phyloP scores from a whole-genome alignment of 2,888 invertebrate species.

The Lithophane leautieri region DNA sequence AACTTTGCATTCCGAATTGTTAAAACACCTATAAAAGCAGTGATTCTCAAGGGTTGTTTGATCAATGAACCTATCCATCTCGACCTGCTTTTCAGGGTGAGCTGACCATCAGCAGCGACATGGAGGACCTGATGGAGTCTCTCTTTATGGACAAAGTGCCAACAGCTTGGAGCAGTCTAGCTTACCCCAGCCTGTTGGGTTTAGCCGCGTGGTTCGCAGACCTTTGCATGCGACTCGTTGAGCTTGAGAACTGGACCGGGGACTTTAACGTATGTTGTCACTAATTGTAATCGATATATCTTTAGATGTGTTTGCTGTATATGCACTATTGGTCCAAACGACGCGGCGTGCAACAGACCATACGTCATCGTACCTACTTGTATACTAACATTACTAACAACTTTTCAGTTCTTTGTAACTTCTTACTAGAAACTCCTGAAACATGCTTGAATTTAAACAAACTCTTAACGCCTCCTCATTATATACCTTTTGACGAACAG shows the following conservation, averaged over 20 bases:
- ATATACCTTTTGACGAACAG: not conserved
- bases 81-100: conserved; percentile 92
- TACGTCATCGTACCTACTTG: not conserved
- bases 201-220: conserved; percentile 97
- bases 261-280: conserved; percentile 92
- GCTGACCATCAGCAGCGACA: conserved; percentile 97
- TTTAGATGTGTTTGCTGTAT: not conserved
- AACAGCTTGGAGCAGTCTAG: conserved; percentile 95
- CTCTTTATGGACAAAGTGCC: conserved; percentile 98
- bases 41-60: not conserved
- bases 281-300: not conserved
- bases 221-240: conserved; percentile 94
- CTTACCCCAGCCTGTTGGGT: conserved; percentile 96
- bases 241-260: conserved; percentile 96
- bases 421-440: not conserved
- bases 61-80: not conserved
- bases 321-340: not conserved
- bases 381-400: not conserved
- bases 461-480: not conserved
- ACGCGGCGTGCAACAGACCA: not conserved
- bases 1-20: not conserved
- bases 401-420: not conserved
- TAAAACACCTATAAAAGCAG: not conserved
- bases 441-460: conserved; percentile 2
- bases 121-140: conserved; percentile 96